These are phyloP conservation scores for Drosophila hydei DNA, from an alignment of 1,140 invertebrate species.

Conservation along the genomic window DNA sequence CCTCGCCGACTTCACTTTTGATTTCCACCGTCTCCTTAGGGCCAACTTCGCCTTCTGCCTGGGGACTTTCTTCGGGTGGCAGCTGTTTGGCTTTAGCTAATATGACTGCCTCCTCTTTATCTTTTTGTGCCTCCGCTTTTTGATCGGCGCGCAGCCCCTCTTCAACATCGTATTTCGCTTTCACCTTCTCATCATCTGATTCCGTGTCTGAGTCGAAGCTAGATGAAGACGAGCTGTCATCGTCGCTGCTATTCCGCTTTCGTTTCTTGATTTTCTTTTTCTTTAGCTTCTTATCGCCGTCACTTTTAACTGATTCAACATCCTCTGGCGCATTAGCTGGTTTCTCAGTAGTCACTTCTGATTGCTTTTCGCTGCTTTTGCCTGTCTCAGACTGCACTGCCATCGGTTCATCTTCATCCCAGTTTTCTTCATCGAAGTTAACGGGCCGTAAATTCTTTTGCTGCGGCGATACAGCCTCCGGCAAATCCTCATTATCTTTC, in stretches of 20 bases:
- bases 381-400: slow-evolving; percentile 14
- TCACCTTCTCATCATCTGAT: slow-evolving; percentile 77
- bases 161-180: slow-evolving; percentile 84
- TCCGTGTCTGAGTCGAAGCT: slow-evolving; percentile 72
- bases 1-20: slow-evolving; percentile 31
- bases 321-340: slow-evolving; percentile 6
- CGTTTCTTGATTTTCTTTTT: slow-evolving; percentile 77
- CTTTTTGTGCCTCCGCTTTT: slow-evolving; percentile 60
- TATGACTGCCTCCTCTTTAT: slow-evolving; percentile 33
- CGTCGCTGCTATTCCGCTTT: slow-evolving; percentile 83
- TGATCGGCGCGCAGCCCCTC: slow-evolving; percentile 60
- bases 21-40: slow-evolving; percentile 12
- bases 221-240: slow-evolving; percentile 78
- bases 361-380: slow-evolving; percentile 34
- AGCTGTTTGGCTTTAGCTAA: slow-evolving; percentile 70
- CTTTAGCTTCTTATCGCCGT: slow-evolving; percentile 73
- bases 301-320: slow-evolving; percentile 43
- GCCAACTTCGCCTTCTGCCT: background rate
- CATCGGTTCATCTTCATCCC: slow-evolving; percentile 82
- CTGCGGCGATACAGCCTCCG: slow-evolving; percentile 65
- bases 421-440: slow-evolving; percentile 83
- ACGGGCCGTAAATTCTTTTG: slow-evolving; percentile 23
- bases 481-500: slow-evolving; percentile 56
- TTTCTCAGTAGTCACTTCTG: background rate
- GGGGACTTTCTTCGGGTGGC: slow-evolving; percentile 32